Percentiles rank a stretch among this genome's conserved stretches.
Conservation (phyloP, 1,140 invertebrate species). For the Littorina saxatilis region DNA sequence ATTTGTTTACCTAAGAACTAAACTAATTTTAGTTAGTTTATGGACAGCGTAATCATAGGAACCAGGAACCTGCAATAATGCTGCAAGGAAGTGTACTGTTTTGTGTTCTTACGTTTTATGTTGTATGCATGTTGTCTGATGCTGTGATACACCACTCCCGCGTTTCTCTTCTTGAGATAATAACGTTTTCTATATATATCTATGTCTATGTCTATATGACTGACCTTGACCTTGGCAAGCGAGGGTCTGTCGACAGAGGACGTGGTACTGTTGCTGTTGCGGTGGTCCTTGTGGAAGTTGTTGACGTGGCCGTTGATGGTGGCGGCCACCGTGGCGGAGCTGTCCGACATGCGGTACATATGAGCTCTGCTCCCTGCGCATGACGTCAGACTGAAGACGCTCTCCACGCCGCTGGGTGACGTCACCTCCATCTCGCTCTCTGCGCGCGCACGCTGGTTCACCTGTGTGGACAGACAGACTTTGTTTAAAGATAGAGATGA, state of each 20-base stretch:
- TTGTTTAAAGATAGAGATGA: not conserved
- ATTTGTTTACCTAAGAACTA: too few species aligned
- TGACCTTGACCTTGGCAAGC: conserved; percentile 29
- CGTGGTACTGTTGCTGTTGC: not conserved
- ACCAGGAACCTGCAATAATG: too few species aligned
- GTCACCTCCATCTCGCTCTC: conserved; percentile 8
- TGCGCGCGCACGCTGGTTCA: not conserved
- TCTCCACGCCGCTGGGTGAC: conserved; percentile 5
- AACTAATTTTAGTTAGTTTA: too few species aligned
- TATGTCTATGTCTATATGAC: not conserved
- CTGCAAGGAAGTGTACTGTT: too few species aligned
- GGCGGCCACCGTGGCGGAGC: not conserved
- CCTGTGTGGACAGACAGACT: not conserved
- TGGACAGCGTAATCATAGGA: too few species aligned
- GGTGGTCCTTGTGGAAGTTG: conserved; percentile 3
- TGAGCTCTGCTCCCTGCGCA: conserved; percentile 23
- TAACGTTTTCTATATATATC: too few species aligned
- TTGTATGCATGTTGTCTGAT: too few species aligned
- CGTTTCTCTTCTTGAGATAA: too few species aligned
- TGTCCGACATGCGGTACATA: conserved; percentile 5
- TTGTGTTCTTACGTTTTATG: too few species aligned
- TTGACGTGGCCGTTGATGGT: not conserved
- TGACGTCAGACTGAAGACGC: conserved; percentile 38
- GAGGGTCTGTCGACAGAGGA: not conserved
- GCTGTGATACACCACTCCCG: too few species aligned